Percentiles rank a stretch among this genome's conserved stretches.
Conservation (phyloP, 2,888 invertebrate species). For the Drosophila colorata region DNA sequence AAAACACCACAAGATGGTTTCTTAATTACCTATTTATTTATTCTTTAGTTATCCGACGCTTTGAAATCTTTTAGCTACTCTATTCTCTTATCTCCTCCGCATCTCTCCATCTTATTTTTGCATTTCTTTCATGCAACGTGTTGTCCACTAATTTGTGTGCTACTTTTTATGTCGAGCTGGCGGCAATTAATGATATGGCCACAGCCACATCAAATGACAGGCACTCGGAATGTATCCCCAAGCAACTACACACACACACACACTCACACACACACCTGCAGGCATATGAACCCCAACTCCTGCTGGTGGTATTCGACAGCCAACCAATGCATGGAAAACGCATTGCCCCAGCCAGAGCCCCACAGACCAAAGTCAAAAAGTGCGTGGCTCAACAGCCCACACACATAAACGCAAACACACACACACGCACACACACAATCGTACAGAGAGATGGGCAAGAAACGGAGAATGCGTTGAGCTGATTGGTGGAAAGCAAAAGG, state of each 20-base stretch:
- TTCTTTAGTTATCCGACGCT: not conserved
- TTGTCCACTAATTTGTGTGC: slow-evolving; percentile 68
- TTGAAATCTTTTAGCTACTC: not conserved
- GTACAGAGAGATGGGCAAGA: slow-evolving; percentile 48
- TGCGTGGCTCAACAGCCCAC: slow-evolving; percentile 66
- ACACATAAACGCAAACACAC: slow-evolving; percentile 20
- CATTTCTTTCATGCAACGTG: slow-evolving; percentile 27
- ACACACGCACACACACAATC: slow-evolving; percentile 35
- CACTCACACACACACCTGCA: slow-evolving; percentile 15
- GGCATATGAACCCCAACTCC: slow-evolving; percentile 37
- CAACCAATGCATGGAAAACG: slow-evolving; percentile 80
- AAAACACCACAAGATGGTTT: not conserved
- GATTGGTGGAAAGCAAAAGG: slow-evolving; percentile 83
- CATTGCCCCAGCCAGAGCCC: slow-evolving; percentile 57
- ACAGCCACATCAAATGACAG: slow-evolving; percentile 80
- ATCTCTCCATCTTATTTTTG: not conserved
- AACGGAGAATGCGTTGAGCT: slow-evolving; percentile 80
- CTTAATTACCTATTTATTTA: not conserved
- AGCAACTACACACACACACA: slow-evolving; percentile 28
- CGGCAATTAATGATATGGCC: slow-evolving; percentile 80
- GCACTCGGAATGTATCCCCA: slow-evolving; percentile 57
- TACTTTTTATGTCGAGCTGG: slow-evolving; percentile 60
- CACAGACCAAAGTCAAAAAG: slow-evolving; percentile 76
- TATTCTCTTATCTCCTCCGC: not conserved
- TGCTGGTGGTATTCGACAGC: slow-evolving; percentile 54